Evolutionary conservation across 1,140 invertebrate genomes (phyloP), one percentile per base, ranked within the genome.

Genomic region (Ceratina japonica): DNA sequence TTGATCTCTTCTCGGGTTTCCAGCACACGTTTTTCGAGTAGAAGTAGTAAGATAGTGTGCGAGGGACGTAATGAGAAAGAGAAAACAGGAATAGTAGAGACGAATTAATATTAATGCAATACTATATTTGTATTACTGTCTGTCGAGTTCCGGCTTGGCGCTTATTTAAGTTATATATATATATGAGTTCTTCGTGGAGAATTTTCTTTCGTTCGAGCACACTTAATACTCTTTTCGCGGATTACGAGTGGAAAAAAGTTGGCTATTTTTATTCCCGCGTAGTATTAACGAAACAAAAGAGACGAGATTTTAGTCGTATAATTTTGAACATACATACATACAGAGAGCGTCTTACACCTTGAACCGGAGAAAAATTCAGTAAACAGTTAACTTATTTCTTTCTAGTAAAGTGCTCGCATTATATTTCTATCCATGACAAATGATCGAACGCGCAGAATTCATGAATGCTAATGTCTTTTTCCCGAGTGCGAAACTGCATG

Each of bases 151-250:
- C 2, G 7, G 7, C 37, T 37, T 37, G 37, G 7, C 7, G 7
- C 37, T 37, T 64, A 31, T 64, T 64, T 64, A 64, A 37, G 62
- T n/a, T 64, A 37, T 3, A n/a, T 7, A n/a, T n/a, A n/a, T n/a
- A n/a, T n/a, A n/a, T n/a, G n/a, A n/a, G 37, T 75, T 69, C 18
- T 69, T 68, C 20, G 61, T 75, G 63, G 73, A 75, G 52, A 66
- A 75, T 66, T 1, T 68, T 37, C 52, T 49, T 75, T n/a, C 5
- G 18, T n/a, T 8, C 13, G 37, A 10, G 10, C 61, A 63, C 18
- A 10, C n/a, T 64, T 0, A n/a, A 20, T 13, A 64, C 31, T 64
- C 18, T 13, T 64, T n/a, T 64, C 13, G 3, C 31, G 24, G 27
- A 27, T 64, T 64, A 15, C 3, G n/a, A 27, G 18, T n/a, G n/a